Base-by-base conservation (phyloP, 1,140 invertebrate genomes). In the Cotesia typhae region DNA sequence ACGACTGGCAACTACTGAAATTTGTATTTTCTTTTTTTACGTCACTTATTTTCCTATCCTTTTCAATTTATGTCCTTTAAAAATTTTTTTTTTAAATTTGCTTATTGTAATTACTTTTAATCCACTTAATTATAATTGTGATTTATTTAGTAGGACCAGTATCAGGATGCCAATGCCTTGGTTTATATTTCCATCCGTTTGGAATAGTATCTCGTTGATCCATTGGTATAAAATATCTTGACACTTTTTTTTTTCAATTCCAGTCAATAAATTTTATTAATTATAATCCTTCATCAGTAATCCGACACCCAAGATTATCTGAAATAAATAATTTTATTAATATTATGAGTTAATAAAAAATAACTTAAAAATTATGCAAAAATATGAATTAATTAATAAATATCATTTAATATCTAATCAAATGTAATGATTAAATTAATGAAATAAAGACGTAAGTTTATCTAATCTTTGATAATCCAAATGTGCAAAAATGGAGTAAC, bases 401-500 rank as follows among this genome's bases (percentile, higher is more conserved):
- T 14, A 14, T 70, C 2, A 17, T 41, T 10, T 4, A 70, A 41
- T 20, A 63, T 35, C 28, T 52, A 52, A 71, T 64, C 59, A 71
- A 64, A 36, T 9, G 38, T 66, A 17, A 28, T 28, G 52, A 67
- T 35, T n/a, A 59, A 69, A 69, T 69, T 5, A 72, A 17, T 72
- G 37, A 36, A 67, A 67, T 64, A 67, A 72, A 60, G 53, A 67
- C n/a, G 7, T 66, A 65, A 41, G 4, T 66, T 72, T 47, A 72
- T 72, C 70, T 72, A 72, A 72, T 72, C 63, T 67, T 6, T 67
- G 70, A 72, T 72, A 67, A 72, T 63, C 35, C 60, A 12, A 59
- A 59, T 14, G 14, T 14, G 14, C 14, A 14, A 14, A 14, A 17
- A 28, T 20, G 57, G 28, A 59, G 6, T 20, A 59, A 59, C 17